Evolutionary conservation across 2,888 invertebrate genomes (phyloP), one percentile per base, ranked within the genome.

Genomic region (Morpho achilles): DNA sequence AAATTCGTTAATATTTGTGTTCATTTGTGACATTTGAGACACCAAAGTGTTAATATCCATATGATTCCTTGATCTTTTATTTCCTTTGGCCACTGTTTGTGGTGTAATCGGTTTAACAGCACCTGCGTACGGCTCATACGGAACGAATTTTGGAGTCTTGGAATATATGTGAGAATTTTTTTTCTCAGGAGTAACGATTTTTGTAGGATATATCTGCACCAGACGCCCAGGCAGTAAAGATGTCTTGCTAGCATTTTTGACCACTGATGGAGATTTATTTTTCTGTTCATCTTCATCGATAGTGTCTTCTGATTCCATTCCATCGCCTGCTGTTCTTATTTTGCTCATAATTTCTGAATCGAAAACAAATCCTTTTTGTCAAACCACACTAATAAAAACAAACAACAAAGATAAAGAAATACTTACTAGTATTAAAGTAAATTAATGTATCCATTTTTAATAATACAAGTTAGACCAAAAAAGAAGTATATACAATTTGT

Each of bases 101-200:
- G 94, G 92, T 22, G 94, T 88, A 63, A 97, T 95, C 7, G 96
- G 95, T 74, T 94, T 95, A 0, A 96, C 95, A 53, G 97, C 96
- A 10, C 94, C 96, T 73, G 96, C 94, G 74, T 97, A 97, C 0
- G 97, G 97, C 74, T 97, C 97, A 69, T 96, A 96, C 0, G 97
- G 97, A 43, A 97, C 93, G 80, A 97, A 97, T 75, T 95, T 96
- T 0, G 96, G 96, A 67, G 94, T 94, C 71, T 94, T 94, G 8
- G 92, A 80, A 53, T 91, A 82, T 63, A 87, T 87, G 47, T 84
- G 87, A 10, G 90, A 86, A 52, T 89, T 89, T 69, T 92, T 93
- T 67, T 92, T 92, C 48, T 92, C 89, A 10, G 91, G 85, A 56
- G 84, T 91, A 43, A 94, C 84, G 63, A 93, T 87, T 69, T 93